Percentiles rank a stretch among this genome's conserved stretches.
These are phyloP conservation scores for Erpornis zantholeuca DNA, from an alignment of 2,113 vertebrate genomes.

Conservation along the genomic window DNA sequence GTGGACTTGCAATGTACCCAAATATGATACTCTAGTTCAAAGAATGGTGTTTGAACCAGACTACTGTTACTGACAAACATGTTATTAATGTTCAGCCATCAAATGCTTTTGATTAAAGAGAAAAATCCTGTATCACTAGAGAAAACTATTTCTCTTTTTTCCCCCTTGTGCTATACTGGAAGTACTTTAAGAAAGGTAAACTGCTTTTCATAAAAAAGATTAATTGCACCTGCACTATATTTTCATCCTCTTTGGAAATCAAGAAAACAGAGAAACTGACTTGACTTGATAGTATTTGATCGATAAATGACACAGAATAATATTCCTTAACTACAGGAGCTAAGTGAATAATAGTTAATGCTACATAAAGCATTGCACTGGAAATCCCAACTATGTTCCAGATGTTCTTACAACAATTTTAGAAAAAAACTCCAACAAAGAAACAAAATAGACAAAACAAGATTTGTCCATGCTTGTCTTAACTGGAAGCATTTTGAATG, in stretches of 20 bases:
- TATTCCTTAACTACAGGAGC: neutral
- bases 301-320: neutral
- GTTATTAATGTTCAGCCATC: slow-evolving; percentile 71
- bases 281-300: neutral
- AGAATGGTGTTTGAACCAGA: slow-evolving; percentile 65
- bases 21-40: slow-evolving; percentile 71
- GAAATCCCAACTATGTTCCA: neutral
- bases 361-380: neutral
- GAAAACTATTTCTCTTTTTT: neutral
- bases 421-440: accelerated
- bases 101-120: slow-evolving; percentile 75
- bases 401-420: neutral
- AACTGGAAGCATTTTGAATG: neutral
- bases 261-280: neutral
- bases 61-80: slow-evolving; percentile 68
- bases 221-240: neutral
- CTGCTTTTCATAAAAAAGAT: slow-evolving; percentile 20
- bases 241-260: slow-evolving; percentile 6
- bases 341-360: neutral
- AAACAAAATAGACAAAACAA: neutral
- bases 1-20: slow-evolving; percentile 50
- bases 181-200: neutral
- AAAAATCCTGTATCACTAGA: slow-evolving; percentile 1
- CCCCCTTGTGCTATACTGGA: neutral
- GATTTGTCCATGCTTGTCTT: neutral